Evolutionary conservation across 2,888 invertebrate genomes (phyloP).

Genomic region (Rutpela maculata): DNA sequence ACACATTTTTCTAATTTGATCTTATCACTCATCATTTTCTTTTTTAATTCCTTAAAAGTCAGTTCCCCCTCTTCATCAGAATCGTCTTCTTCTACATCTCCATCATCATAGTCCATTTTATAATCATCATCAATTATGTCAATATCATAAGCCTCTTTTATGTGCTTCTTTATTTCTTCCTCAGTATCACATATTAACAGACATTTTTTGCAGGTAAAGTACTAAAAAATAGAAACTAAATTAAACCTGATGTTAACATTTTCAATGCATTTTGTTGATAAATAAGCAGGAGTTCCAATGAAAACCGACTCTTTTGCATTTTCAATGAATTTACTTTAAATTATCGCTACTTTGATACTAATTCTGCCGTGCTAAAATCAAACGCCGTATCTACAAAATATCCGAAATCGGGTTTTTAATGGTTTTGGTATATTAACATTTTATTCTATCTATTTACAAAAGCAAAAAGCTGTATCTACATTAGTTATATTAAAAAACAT

Average conservation of each 20-base stretch:
- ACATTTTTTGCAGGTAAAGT: conserved; percentile 67
- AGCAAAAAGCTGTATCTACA: too few species aligned
- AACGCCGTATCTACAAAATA: too few species aligned
- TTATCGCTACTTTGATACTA: too few species aligned
- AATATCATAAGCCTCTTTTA: conserved; percentile 56
- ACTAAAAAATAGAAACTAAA: conserved; percentile 58
- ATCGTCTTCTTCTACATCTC: conserved; percentile 46
- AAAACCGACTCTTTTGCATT: too few species aligned
- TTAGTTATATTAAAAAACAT: too few species aligned
- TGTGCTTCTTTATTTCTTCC: conserved; percentile 62
- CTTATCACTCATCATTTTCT: conserved; percentile 38
- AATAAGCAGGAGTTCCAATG: too few species aligned
- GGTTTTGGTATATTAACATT: too few species aligned
- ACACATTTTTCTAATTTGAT: conserved; percentile 13
- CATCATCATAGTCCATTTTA: conserved; percentile 46
- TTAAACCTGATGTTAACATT: conserved; percentile 4
- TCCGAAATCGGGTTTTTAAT: too few species aligned
- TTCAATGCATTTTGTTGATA: background rate
- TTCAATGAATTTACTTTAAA: too few species aligned
- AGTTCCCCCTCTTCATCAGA: conserved; percentile 31
- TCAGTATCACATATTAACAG: conserved; percentile 58
- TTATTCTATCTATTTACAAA: too few species aligned
- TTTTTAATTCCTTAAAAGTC: conserved; percentile 42
- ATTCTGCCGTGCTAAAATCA: too few species aligned
- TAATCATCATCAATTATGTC: conserved; percentile 47